Evolutionary conservation across 2,888 invertebrate species (phyloP).

Genomic region (Blastobasis adustella): DNA sequence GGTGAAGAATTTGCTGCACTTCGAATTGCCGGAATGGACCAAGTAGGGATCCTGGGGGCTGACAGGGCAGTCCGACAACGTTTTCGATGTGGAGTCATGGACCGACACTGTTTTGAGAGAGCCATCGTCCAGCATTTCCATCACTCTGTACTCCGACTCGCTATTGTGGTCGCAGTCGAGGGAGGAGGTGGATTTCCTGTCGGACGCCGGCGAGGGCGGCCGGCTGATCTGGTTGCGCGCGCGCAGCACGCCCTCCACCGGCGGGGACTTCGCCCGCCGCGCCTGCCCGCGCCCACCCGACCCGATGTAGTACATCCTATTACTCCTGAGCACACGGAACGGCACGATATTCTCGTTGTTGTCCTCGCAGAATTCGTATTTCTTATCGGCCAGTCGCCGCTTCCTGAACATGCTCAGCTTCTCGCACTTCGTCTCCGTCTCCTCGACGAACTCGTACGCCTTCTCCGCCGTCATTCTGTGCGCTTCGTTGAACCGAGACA

Average conservation of each 20-base stretch:
- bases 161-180: constrained; percentile 57
- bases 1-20: constrained; percentile 79
- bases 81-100: constrained; percentile 68
- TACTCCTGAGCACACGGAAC: constrained; percentile 76
- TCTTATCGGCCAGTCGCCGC: constrained; percentile 90
- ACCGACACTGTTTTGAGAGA: constrained; percentile 66
- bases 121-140: constrained; percentile 68
- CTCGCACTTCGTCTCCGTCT: constrained; percentile 86
- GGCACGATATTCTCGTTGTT: constrained; percentile 79
- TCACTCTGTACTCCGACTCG: constrained; percentile 66
- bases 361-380: constrained; percentile 92
- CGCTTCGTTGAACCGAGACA: constrained; percentile 69
- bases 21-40: constrained; percentile 69
- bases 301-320: constrained; percentile 67
- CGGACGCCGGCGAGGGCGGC: constrained; percentile 43
- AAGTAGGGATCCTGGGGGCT: constrained; percentile 65
- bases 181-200: constrained; percentile 37
- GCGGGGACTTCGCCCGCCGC: constrained; percentile 57
- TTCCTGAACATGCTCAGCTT: constrained; percentile 91
- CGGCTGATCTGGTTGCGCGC: constrained; percentile 65
- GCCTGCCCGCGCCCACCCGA: constrained; percentile 42
- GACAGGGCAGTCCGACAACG: constrained; percentile 61
- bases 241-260: constrained; percentile 55
- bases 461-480: constrained; percentile 78
- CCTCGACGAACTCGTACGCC: constrained; percentile 90